Base-by-base conservation (phyloP, 2,797 vertebrate genomes). In the Molossus alvarezi region DNA sequence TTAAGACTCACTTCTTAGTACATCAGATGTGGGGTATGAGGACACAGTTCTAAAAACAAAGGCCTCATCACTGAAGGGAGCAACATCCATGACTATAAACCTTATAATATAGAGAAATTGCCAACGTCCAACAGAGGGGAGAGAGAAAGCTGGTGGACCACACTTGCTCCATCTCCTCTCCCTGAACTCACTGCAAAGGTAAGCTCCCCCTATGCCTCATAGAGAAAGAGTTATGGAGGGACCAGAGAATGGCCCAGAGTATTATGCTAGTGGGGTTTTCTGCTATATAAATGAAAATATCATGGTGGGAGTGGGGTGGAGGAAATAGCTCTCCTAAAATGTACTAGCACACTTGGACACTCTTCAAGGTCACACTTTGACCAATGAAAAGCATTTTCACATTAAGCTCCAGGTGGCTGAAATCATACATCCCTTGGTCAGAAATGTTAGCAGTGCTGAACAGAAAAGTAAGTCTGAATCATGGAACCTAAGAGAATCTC, bases 291-390 rank as follows among this genome's bases (percentile, higher is more conserved):
- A n/a, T 29, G 27, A 18, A 91, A 72, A 86, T 33, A 60, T 8
- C 25, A 23, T 1, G 27, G 15, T n/a, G 2, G 1, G 27, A 14
- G 6, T 51, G 2, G 9, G 9, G 72, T 15, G 0, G n/a, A 72
- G 9, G 62, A 6, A 33, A 55, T 14, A 45, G 10, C 5, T 64
- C 21, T 69, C 51, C 21, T 25, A 64, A 88, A 65, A 77, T 12
- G 17, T 58, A 3, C 23, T 29, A 58, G 18, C 25, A 29, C 15
- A 23, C 41, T 57, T 58, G 29, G 13, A 58, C 29, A 9, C 17
- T 82, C 25, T 45, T 86, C 37, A 60, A 75, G 27, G 29, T n/a
- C n/a, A n/a, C n/a, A n/a, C n/a, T 58, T 75, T 60, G 48, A 86
- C 21, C 14, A 37, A 41, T n/a, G 33, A 48, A 45, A 81, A 11